These are phyloP conservation scores for Echinarachnius parma DNA, from an alignment of 53 echinoderm and acorn worm genomes.

Conservation along the genomic window DNA sequence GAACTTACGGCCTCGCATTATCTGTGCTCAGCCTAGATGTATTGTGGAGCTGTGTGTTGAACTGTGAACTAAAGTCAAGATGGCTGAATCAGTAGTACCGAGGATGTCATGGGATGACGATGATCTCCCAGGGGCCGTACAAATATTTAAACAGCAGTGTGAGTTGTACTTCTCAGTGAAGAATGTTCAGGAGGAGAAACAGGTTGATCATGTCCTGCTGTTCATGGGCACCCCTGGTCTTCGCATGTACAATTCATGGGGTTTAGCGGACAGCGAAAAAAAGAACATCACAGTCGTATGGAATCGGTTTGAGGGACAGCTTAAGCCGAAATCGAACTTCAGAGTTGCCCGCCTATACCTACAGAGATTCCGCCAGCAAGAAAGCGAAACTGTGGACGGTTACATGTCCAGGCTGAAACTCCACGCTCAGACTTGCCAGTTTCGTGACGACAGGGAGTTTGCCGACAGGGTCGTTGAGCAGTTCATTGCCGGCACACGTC, in stretches of 20 bases:
- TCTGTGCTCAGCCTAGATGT: too few relatives aligned
- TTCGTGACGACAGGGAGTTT: slow-evolving; percentile 44
- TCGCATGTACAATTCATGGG: too few relatives aligned
- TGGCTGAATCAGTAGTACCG: too few relatives aligned
- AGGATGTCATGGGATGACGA: too few relatives aligned
- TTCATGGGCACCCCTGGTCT: slow-evolving; percentile 49
- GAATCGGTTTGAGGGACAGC: slow-evolving; percentile 23
- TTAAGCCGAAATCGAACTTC: slow-evolving; percentile 45
- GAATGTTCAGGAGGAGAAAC: slow-evolving; percentile 31
- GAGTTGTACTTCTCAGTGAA: slow-evolving; percentile 4
- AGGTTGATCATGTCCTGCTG: slow-evolving; percentile 51
- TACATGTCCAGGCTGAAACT: slow-evolving; percentile 54
- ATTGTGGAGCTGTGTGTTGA: too few relatives aligned
- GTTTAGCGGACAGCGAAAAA: too few relatives aligned
- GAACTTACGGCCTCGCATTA: too few relatives aligned
- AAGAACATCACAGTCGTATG: too few relatives aligned
- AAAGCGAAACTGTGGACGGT: slow-evolving; percentile 50
- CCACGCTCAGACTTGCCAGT: slow-evolving; percentile 47
- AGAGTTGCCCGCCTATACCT: slow-evolving; percentile 53
- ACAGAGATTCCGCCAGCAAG: slow-evolving; percentile 38
- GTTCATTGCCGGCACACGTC: slow-evolving; percentile 51
- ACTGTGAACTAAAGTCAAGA: too few relatives aligned
- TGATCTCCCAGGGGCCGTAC: too few relatives aligned
- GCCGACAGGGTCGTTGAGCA: slow-evolving; percentile 60
- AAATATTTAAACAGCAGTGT: slow-evolving; percentile 16